Conservation (phyloP, 1,140 invertebrate genomes). For the Drosophila repleta region DNA sequence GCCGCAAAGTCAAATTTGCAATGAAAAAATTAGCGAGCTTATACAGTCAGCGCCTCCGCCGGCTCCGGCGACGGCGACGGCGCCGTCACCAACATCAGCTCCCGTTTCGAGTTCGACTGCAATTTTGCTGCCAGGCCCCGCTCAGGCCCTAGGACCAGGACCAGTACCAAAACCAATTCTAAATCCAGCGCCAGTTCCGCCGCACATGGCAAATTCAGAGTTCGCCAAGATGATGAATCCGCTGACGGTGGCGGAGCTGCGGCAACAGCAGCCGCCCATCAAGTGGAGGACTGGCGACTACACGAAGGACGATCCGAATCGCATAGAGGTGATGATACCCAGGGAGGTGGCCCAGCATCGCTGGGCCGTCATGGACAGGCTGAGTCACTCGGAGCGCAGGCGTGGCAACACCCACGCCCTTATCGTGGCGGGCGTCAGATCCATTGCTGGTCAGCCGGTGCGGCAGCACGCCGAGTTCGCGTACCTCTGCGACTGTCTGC, state of each 20-base stretch:
- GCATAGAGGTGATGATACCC: neutral
- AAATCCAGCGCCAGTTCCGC: too few species aligned
- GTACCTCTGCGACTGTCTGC: constrained; percentile 55
- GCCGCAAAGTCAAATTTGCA: neutral
- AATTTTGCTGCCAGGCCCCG: too few species aligned
- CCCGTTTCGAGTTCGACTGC: too few species aligned
- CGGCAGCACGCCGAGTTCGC: constrained; percentile 42
- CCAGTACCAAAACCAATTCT: too few species aligned
- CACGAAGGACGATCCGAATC: constrained; percentile 1
- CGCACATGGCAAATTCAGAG: constrained; percentile 6
- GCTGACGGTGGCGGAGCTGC: constrained; percentile 33
- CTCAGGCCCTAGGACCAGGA: too few species aligned
- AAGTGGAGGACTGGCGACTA: constrained; percentile 24
- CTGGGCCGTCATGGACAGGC: constrained; percentile 18
- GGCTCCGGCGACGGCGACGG: too few species aligned
- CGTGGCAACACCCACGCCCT: constrained; percentile 36
- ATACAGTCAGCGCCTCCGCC: constrained; percentile 24
- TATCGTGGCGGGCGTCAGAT: constrained; percentile 34
- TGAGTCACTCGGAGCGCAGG: constrained; percentile 9
- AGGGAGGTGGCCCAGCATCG: constrained; percentile 41
- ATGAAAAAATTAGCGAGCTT: neutral
- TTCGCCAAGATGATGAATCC: constrained; percentile 3
- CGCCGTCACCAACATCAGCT: too few species aligned
- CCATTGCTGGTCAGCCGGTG: neutral
- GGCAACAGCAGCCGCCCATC: neutral